Percentiles rank a stretch among this genome's conserved stretches.
phyloP scores from a whole-genome alignment of 2,888 invertebrate species.

The Anagyrus pseudococci region DNA sequence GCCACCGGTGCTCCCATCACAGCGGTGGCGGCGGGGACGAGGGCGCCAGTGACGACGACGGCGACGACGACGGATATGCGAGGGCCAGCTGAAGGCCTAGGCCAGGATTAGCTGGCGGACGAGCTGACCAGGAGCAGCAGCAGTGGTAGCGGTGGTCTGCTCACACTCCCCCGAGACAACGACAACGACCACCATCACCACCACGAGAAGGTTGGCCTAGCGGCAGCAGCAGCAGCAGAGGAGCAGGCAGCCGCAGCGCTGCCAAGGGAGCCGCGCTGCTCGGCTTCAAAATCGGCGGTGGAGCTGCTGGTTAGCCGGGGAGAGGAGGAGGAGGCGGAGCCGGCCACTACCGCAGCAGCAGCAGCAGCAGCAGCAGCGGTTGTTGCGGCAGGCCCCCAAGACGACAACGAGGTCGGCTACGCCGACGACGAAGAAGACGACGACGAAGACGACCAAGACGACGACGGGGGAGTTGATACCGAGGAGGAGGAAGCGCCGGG shows the following conservation, averaged over 20 bases:
- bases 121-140: neutral
- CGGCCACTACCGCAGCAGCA: too few relatives aligned
- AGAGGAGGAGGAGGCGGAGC: neutral
- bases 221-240: neutral
- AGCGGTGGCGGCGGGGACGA: too few relatives aligned
- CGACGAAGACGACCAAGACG: neutral
- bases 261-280: neutral
- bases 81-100: too few relatives aligned
- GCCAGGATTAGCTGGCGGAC: too few relatives aligned
- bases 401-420: neutral
- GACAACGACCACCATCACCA: neutral
- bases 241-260: neutral
- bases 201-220: neutral
- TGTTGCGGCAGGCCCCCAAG: neutral
- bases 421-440: neutral
- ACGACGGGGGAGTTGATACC: neutral
- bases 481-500: neutral
- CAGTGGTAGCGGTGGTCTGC: neutral
- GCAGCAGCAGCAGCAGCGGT: neutral
- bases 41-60: too few relatives aligned
- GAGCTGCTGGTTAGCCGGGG: neutral
- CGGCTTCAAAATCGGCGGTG: neutral
- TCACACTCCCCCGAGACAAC: neutral
- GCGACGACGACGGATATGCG: too few relatives aligned
- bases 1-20: too few relatives aligned